Evolutionary conservation across 2,113 vertebrate species (phyloP).

Genomic region (Pseudopodoces humilis): DNA sequence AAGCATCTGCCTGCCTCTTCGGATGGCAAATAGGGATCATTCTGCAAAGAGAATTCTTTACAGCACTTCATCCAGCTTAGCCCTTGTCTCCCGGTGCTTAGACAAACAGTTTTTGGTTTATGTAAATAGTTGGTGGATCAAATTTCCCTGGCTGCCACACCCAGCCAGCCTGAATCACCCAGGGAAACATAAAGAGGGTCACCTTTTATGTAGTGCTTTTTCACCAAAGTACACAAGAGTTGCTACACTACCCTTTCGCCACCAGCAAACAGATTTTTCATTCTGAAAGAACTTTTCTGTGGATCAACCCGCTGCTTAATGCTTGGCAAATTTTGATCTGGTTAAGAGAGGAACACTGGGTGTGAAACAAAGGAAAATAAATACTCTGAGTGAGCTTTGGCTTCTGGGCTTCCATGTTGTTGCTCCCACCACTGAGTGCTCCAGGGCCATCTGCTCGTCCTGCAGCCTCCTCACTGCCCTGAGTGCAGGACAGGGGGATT

Average conservation of each 20-base stretch:
- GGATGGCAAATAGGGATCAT: not conserved
- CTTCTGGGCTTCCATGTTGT: not conserved
- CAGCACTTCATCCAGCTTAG: constrained; percentile 32
- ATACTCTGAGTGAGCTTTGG: not conserved
- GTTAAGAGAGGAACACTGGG: not conserved
- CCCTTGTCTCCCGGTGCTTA: constrained; percentile 50
- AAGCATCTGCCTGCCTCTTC: constrained; percentile 3
- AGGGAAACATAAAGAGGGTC: constrained; percentile 7
- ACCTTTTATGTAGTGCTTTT: not conserved
- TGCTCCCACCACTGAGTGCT: not conserved
- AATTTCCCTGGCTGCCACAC: constrained; percentile 59
- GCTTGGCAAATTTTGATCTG: not conserved
- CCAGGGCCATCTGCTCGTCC: not conserved
- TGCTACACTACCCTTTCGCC: not conserved
- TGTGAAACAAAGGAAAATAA: not conserved
- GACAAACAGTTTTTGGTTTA: constrained; percentile 64
- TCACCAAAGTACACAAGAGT: constrained; percentile 26
- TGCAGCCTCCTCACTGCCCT: not conserved
- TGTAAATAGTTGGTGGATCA: constrained; percentile 66
- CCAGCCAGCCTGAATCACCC: constrained; percentile 54
- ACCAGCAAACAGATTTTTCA: constrained; percentile 29
- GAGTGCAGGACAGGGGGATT: not conserved
- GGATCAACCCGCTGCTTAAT: not conserved
- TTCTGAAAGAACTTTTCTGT: constrained; percentile 4
- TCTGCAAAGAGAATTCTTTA: constrained; percentile 34